Evolutionary conservation across 2,113 vertebrate species (phyloP).

Genomic region (Pluvialis apricaria): DNA sequence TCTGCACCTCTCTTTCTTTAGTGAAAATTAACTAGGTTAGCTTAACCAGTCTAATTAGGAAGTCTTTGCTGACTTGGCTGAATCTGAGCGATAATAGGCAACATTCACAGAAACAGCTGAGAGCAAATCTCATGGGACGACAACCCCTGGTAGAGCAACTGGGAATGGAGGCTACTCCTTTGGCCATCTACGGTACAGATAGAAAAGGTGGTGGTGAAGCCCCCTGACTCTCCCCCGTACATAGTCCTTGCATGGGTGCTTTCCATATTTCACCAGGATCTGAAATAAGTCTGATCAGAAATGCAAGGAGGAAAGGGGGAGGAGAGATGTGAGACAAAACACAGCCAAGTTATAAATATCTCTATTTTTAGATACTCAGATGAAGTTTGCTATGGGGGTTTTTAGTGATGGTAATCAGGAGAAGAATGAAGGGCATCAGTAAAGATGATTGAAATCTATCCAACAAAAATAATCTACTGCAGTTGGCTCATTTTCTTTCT

Average conservation of each 20-base stretch:
- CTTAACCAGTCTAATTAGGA: neutral
- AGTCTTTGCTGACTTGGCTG: neutral
- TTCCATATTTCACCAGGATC: neutral
- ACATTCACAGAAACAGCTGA: neutral
- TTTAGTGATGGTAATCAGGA: constrained; percentile 57
- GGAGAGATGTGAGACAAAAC: constrained; percentile 46
- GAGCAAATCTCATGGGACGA: neutral
- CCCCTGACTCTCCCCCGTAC: rapidly evolving
- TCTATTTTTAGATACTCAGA: constrained; percentile 57
- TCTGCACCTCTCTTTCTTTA: neutral
- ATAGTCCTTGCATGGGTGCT: neutral
- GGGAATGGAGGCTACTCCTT: neutral
- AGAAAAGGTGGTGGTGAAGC: neutral
- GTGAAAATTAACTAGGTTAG: neutral
- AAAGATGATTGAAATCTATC: constrained; percentile 66
- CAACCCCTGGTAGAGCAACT: neutral
- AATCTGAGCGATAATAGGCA: neutral
- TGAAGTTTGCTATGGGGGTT: constrained; percentile 48
- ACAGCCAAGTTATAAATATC: constrained; percentile 53
- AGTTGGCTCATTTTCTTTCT: constrained; percentile 66
- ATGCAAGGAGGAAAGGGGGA: constrained; percentile 9
- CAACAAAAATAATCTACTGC: constrained; percentile 66
- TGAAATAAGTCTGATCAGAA: constrained; percentile 50
- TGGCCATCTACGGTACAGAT: neutral
- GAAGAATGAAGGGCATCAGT: constrained; percentile 64